A percentile compares a stretch with the other conserved stretches of the same genome.
Evolutionary conservation across 2,113 vertebrate species (phyloP).

Genomic region (Heloderma charlesbogerti): DNA sequence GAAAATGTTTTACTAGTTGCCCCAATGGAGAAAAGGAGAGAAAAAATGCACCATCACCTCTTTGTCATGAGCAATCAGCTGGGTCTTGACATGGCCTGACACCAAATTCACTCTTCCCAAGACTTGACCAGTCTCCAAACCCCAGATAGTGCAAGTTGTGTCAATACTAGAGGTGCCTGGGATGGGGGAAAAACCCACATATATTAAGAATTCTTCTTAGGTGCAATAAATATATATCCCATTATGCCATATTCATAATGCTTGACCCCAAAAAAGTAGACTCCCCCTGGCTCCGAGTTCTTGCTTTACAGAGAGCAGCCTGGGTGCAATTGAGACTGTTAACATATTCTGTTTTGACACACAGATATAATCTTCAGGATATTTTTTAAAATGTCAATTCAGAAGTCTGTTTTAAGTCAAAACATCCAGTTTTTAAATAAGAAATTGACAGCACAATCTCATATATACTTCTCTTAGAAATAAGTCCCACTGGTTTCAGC

Average conservation of each 20-base stretch:
- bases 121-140: conserved; percentile 95
- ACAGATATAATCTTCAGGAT: background rate
- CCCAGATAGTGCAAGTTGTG: conserved; percentile 98
- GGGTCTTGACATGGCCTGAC: conserved; percentile 98
- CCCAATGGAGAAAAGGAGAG: background rate
- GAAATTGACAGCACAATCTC: background rate
- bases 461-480: no score
- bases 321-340: background rate
- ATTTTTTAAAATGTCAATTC: background rate
- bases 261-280: background rate
- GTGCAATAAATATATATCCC: background rate
- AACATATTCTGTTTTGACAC: background rate
- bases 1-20: background rate
- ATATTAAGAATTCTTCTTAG: background rate
- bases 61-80: conserved; percentile 98
- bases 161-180: conserved; percentile 98
- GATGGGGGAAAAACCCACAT: conserved; percentile 38
- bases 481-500: no score
- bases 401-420: background rate
- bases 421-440: background rate
- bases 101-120: conserved; percentile 96
- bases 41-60: conserved; percentile 81
- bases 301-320: background rate
- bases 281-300: no score
- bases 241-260: background rate